A percentile compares a stretch with the other conserved stretches of the same genome.
Conservation (phyloP, 2,888 invertebrate genomes). For the Ochropleura plecta region DNA sequence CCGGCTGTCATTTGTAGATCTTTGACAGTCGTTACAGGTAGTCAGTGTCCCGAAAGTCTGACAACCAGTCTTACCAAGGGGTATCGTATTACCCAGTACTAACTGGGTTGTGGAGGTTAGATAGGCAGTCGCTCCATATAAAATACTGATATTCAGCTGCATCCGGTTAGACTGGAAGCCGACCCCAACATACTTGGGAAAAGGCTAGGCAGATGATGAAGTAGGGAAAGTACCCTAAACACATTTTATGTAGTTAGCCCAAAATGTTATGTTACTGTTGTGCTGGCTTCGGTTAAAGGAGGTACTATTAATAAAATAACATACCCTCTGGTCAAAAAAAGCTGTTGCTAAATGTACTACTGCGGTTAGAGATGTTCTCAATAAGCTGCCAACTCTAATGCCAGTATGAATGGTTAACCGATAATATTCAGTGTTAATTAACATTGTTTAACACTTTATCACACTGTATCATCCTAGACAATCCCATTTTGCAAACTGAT, state of each 20-base stretch:
- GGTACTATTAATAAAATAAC: not conserved
- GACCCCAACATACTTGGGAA: too few species aligned
- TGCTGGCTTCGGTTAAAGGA: not conserved
- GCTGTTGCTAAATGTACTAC: not conserved
- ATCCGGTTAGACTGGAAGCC: too few species aligned
- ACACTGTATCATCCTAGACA: not conserved
- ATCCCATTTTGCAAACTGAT: not conserved
- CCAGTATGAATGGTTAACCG: slow-evolving; percentile 6
- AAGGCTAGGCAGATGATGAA: too few species aligned
- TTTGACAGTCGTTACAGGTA: too few species aligned
- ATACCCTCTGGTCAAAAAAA: not conserved
- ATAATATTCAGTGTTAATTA: slow-evolving; percentile 22
- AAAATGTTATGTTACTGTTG: not conserved
- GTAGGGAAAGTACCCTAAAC: not conserved
- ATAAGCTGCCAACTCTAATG: not conserved
- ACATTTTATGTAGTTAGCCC: not conserved
- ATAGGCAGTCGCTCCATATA: too few species aligned
- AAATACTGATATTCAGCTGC: too few species aligned
- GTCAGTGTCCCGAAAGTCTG: too few species aligned
- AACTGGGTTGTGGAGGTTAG: too few species aligned
- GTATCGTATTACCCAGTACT: too few species aligned
- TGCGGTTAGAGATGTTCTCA: not conserved
- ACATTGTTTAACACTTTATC: not conserved
- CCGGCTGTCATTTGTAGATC: too few species aligned
- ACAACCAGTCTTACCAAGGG: too few species aligned